Percentiles rank a stretch among this genome's conserved stretches.
Conservation (phyloP, 2,113 vertebrate genomes). For the Piprites chloris region DNA sequence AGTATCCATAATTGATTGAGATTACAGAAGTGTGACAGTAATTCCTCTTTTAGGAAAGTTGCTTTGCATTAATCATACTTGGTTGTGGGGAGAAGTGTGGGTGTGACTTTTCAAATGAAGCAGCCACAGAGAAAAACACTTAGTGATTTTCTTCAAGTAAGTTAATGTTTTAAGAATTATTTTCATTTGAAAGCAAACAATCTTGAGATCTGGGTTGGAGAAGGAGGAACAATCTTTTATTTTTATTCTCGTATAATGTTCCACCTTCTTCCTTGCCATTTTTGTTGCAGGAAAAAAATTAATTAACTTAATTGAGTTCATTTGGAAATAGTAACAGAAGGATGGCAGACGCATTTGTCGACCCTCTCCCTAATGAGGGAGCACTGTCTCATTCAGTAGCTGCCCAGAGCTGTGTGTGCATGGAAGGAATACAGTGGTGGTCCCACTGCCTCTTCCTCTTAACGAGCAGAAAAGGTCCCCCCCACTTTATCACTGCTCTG, state of each 20-base stretch:
- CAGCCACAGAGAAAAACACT: slow-evolving; percentile 11
- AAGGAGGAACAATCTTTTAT: neutral
- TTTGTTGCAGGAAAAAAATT: slow-evolving; percentile 20
- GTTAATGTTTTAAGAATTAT: slow-evolving; percentile 30
- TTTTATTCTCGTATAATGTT: neutral
- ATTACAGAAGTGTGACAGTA: slow-evolving; percentile 22
- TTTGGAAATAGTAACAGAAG: slow-evolving; percentile 52
- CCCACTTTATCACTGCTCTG: neutral
- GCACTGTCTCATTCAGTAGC: neutral
- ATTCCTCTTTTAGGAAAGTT: slow-evolving; percentile 51
- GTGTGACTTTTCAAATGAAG: slow-evolving; percentile 44
- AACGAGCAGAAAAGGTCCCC: neutral
- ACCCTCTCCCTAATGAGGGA: slow-evolving; percentile 21
- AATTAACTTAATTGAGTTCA: slow-evolving; percentile 43
- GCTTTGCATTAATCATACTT: slow-evolving; percentile 50
- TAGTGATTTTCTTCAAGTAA: slow-evolving; percentile 24
- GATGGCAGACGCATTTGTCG: neutral
- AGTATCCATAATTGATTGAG: slow-evolving; percentile 49
- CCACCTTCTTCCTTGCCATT: neutral
- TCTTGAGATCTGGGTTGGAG: neutral
- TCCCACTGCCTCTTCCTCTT: neutral
- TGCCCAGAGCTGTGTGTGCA: neutral
- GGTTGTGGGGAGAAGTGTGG: slow-evolving; percentile 22
- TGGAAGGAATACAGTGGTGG: neutral
- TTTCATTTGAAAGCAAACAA: slow-evolving; percentile 43